phyloP scores from a whole-genome alignment of 2,797 vertebrate genomes.

The Myotis findleyi region DNA sequence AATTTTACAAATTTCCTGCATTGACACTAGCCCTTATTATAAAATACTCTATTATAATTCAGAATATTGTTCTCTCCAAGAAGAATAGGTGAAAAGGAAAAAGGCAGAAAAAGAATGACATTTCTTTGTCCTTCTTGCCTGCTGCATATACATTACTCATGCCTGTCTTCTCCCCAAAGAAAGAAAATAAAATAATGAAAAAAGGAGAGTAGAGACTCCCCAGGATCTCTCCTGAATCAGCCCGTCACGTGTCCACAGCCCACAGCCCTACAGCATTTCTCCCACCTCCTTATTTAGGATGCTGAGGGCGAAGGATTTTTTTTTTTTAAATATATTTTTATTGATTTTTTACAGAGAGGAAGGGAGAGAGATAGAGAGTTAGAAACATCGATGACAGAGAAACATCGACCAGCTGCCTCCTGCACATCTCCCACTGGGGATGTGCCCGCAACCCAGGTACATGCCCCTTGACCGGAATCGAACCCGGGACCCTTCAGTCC shows the following conservation, averaged over 20 bases:
- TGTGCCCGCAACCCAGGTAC: too few relatives aligned
- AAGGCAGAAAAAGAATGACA: neutral
- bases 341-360: too few relatives aligned
- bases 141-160: neutral
- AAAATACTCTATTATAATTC: neutral
- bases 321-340: neutral
- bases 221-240: neutral
- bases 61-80: neutral
- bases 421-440: too few relatives aligned
- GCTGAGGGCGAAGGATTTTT: neutral
- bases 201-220: neutral
- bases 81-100: neutral
- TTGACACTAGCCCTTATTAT: neutral
- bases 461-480: too few relatives aligned
- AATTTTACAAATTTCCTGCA: neutral
- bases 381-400: too few relatives aligned
- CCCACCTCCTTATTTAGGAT: neutral
- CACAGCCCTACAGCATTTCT: neutral
- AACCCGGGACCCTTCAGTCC: too few relatives aligned
- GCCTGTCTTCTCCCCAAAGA: neutral
- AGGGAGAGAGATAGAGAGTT: too few relatives aligned
- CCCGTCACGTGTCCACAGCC: neutral
- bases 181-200: neutral
- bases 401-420: too few relatives aligned
- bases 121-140: neutral